Conservation (phyloP, 2,113 vertebrate species). For the Sinocyclocheilus anophthalmus region DNA sequence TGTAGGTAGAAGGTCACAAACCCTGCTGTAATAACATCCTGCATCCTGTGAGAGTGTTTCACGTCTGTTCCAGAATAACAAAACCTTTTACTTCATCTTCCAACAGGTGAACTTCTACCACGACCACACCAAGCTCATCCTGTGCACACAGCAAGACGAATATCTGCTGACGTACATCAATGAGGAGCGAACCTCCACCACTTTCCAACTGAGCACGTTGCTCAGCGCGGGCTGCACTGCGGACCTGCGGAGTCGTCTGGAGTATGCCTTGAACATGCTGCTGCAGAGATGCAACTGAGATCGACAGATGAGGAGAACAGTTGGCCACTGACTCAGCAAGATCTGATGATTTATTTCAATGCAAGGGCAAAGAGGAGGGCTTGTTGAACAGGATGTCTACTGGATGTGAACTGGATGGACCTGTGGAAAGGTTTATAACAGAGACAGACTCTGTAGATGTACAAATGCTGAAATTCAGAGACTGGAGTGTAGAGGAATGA, state of each 20-base stretch:
- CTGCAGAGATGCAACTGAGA: conserved; percentile 80
- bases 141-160: conserved; percentile 90
- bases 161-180: conserved; percentile 97
- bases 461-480: conserved; percentile 37
- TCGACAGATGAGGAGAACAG: background rate
- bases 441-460: conserved; percentile 29
- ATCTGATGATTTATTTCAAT: background rate
- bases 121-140: conserved; percentile 96
- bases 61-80: conserved; percentile 32
- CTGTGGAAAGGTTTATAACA: background rate
- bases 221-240: conserved; percentile 85
- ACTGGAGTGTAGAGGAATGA: conserved; percentile 55
- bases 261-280: conserved; percentile 96
- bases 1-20: conserved; percentile 29
- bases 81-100: conserved; percentile 46
- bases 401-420: background rate
- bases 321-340: background rate
- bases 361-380: background rate
- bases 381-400: background rate
- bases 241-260: conserved; percentile 90
- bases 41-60: conserved; percentile 35
- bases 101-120: conserved; percentile 96
- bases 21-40: conserved; percentile 35
- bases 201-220: conserved; percentile 86
- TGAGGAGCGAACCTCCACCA: conserved; percentile 91